Percentiles rank a stretch among this genome's conserved stretches.
phyloP scores from a whole-genome alignment of 2,113 vertebrate species.

The Nothocercus julius region DNA sequence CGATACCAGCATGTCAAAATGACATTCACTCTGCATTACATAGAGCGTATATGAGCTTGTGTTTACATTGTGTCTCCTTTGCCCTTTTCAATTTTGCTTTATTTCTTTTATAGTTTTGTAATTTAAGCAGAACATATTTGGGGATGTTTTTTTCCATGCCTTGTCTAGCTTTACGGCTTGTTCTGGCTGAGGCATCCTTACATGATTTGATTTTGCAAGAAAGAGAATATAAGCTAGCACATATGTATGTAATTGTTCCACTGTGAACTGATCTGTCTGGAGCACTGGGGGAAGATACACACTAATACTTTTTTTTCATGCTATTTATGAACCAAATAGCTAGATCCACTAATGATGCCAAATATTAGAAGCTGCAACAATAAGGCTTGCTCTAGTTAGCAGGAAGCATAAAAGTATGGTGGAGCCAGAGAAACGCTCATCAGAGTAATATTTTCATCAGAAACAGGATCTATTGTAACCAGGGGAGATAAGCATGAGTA shows the following conservation, averaged over 20 bases:
- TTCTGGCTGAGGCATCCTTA: constrained; percentile 56
- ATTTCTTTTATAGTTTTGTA: constrained; percentile 74
- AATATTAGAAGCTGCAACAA: constrained; percentile 40
- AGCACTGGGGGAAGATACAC: not conserved
- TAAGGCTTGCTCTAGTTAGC: constrained; percentile 14
- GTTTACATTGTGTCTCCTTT: constrained; percentile 71
- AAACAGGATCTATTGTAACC: constrained; percentile 34
- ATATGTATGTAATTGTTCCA: constrained; percentile 44
- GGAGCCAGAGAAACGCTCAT: constrained; percentile 9
- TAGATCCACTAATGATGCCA: constrained; percentile 23
- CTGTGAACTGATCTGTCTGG: constrained; percentile 26
- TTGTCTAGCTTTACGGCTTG: constrained; percentile 76
- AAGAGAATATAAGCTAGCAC: constrained; percentile 30
- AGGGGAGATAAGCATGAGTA: constrained; percentile 34
- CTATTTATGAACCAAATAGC: constrained; percentile 28
- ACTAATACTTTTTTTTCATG: constrained; percentile 5
- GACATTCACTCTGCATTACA: not conserved
- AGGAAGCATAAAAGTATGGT: not conserved
- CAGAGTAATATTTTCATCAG: constrained; percentile 24
- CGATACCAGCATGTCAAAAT: constrained; percentile 38
- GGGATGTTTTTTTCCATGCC: constrained; percentile 67
- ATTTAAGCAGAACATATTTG: constrained; percentile 69
- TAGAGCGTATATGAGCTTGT: constrained; percentile 44
- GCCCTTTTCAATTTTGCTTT: constrained; percentile 61
- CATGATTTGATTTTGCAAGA: constrained; percentile 54